These are phyloP conservation scores for Procambarus virginalis DNA, from an alignment of 1,140 invertebrate species.

Conservation along the genomic window DNA sequence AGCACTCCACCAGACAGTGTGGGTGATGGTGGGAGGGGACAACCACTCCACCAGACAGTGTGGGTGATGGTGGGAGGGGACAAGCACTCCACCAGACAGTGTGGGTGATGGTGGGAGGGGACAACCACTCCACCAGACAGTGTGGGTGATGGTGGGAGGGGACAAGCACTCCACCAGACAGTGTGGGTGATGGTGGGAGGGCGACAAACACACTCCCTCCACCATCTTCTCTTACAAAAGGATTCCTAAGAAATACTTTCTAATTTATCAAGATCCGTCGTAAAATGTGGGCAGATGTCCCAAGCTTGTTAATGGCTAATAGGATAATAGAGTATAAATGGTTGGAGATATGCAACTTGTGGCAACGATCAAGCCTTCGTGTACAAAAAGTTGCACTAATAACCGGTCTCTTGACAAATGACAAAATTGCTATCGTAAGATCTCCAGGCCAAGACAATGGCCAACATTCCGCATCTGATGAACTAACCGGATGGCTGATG, in stretches of 20 bases:
- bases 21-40: too few species aligned
- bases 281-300: conserved; percentile 48
- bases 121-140: too few species aligned
- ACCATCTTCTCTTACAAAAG: conserved; percentile 37
- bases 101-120: too few species aligned
- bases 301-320: conserved; percentile 59
- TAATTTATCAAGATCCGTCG: conserved; percentile 60
- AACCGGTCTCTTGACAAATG: conserved; percentile 66
- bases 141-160: too few species aligned
- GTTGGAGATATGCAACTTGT: conserved; percentile 55
- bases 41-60: too few species aligned
- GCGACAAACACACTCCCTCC: neutral
- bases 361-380: conserved; percentile 31
- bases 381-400: conserved; percentile 65
- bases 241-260: conserved; percentile 52
- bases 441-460: conserved; percentile 61
- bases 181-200: neutral
- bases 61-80: too few species aligned
- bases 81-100: too few species aligned
- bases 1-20: neutral
- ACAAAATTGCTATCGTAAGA: conserved; percentile 63
- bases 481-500: conserved; percentile 66
- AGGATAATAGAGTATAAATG: conserved; percentile 62
- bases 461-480: conserved; percentile 66
- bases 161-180: too few species aligned